phyloP scores from a whole-genome alignment of 30 jellyfish, hydroid and myxozoan genomes.

The Chrysaora quinquecirrha region DNA sequence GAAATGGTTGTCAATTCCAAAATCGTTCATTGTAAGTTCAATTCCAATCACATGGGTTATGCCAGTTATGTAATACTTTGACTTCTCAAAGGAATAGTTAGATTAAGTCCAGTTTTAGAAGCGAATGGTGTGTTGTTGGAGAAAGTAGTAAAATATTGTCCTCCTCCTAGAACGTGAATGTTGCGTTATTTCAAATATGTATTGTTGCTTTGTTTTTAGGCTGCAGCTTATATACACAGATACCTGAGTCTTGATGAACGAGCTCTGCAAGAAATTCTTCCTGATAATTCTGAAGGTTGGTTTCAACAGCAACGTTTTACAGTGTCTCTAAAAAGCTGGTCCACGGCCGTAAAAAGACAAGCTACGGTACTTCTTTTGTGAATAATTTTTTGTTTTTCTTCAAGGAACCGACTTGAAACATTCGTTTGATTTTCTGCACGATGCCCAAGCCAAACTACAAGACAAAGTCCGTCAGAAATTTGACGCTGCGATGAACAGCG shows the following conservation, averaged over 20 bases:
- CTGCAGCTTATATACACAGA: constrained; percentile 96
- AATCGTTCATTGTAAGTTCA: too few species aligned
- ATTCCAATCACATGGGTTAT: too few species aligned
- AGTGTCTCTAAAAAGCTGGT: not conserved
- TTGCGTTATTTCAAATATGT: too few species aligned
- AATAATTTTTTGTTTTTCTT: constrained; percentile 3
- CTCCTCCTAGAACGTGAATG: too few species aligned
- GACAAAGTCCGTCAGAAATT: constrained; percentile 75
- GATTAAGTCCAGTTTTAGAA: too few species aligned
- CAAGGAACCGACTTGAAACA: constrained; percentile 91
- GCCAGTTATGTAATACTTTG: too few species aligned
- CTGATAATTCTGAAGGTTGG: constrained; percentile 94
- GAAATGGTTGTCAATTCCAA: too few species aligned
- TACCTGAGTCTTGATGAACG: constrained; percentile 95
- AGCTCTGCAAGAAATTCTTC: constrained; percentile 94
- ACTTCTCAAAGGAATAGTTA: too few species aligned
- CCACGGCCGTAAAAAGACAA: too few species aligned
- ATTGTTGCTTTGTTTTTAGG: constrained; percentile 71
- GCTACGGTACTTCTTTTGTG: too few species aligned
- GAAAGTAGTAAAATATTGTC: too few species aligned
- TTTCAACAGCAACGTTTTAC: not conserved
- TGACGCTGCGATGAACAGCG: constrained; percentile 70
- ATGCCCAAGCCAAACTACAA: constrained; percentile 89
- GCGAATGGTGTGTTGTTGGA: too few species aligned
- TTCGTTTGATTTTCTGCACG: constrained; percentile 86